Conservation (phyloP, 2,888 invertebrate genomes). For the Tenodera sinensis region DNA sequence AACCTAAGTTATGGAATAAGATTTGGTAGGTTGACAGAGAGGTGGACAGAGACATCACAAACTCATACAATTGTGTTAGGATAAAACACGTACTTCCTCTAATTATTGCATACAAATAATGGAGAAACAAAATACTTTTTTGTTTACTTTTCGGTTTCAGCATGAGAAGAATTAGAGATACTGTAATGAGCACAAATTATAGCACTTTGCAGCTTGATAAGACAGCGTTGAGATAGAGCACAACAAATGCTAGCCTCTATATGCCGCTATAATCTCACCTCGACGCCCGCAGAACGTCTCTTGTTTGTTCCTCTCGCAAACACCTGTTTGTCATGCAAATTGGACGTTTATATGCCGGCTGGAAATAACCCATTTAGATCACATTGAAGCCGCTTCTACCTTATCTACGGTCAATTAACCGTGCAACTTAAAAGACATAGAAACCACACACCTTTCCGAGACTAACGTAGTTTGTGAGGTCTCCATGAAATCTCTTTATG, state of each 20-base stretch:
- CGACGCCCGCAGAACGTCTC: not conserved
- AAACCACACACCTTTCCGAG: not conserved
- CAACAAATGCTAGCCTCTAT: not conserved
- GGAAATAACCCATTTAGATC: not conserved
- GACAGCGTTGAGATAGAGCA: no score
- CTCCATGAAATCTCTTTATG: not conserved
- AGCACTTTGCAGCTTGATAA: no score
- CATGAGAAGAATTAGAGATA: no score
- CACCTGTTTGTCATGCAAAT: constrained; percentile 14
- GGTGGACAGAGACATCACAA: no score
- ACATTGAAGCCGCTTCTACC: not conserved
- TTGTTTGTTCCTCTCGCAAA: not conserved
- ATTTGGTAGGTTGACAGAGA: no score
- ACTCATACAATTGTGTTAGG: no score
- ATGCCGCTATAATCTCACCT: not conserved
- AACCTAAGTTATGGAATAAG: no score
- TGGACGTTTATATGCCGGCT: not conserved
- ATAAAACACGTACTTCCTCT: no score
- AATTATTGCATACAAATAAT: no score
- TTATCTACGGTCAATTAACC: not conserved
- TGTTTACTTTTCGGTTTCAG: no score
- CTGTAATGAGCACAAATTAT: no score
- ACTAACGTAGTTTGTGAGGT: not conserved
- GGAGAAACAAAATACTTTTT: no score
- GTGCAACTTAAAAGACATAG: not conserved